These are phyloP conservation scores for Diarsia mendica DNA, from an alignment of 2,888 invertebrate species.

Conservation along the genomic window DNA sequence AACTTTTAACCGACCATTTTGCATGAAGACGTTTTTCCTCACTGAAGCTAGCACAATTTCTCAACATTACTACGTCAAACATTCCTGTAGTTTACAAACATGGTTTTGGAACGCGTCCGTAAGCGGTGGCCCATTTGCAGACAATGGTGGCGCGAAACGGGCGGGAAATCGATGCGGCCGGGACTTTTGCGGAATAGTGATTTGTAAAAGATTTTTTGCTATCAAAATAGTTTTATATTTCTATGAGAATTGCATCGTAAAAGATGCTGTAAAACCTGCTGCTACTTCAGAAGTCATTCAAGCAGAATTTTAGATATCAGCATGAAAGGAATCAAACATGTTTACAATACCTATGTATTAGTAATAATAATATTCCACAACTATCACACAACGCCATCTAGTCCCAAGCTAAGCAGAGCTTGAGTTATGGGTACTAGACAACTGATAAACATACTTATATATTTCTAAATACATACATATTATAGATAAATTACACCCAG, in stretches of 20 bases:
- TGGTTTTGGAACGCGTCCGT: constrained; percentile 78
- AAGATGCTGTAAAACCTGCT: neutral
- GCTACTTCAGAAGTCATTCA: neutral
- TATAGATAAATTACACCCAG: too few species aligned
- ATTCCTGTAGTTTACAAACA: constrained; percentile 71
- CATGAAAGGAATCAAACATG: too few species aligned
- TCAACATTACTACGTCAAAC: constrained; percentile 76
- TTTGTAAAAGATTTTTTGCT: constrained; percentile 39
- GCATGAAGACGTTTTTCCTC: constrained; percentile 57
- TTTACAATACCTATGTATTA: too few species aligned
- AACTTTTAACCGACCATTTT: constrained; percentile 12
- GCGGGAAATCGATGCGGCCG: constrained; percentile 80
- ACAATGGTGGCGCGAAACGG: constrained; percentile 79
- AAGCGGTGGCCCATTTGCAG: constrained; percentile 86
- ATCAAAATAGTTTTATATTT: constrained; percentile 19
- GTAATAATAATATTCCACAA: too few species aligned
- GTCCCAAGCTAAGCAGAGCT: too few species aligned
- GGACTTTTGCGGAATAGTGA: constrained; percentile 75
- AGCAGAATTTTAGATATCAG: neutral
- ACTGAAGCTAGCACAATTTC: constrained; percentile 76
- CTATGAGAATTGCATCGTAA: neutral
- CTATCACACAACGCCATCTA: too few species aligned
- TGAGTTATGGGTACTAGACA: too few species aligned
- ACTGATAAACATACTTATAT: too few species aligned
- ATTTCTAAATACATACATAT: too few species aligned